Conservation (phyloP, 2,888 invertebrate species). For the Mongoloraphidia duomilia region DNA sequence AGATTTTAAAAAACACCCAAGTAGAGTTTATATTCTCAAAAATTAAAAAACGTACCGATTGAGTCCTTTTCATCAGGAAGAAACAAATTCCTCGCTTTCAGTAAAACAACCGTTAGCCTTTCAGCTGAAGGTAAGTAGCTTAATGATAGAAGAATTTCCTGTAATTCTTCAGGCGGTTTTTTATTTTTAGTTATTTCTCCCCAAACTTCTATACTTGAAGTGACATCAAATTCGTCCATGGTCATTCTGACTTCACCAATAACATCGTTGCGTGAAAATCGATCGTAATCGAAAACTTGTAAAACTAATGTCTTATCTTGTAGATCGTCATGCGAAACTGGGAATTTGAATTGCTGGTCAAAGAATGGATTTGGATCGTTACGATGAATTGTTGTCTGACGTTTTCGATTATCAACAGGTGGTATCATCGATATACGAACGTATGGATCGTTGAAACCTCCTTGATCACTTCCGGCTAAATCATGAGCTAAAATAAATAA, state of each 20-base stretch:
- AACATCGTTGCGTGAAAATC: conserved; percentile 77
- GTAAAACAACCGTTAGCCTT: conserved; percentile 64
- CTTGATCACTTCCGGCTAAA: conserved; percentile 67
- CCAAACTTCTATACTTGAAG: conserved; percentile 70
- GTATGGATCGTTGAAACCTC: conserved; percentile 83
- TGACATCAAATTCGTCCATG: conserved; percentile 64
- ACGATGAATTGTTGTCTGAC: conserved; percentile 72
- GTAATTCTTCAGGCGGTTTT: conserved; percentile 67
- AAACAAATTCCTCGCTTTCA: conserved; percentile 74
- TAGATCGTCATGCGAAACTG: conserved; percentile 76
- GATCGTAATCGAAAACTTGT: conserved; percentile 54
- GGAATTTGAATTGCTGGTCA: conserved; percentile 86
- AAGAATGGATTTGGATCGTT: conserved; percentile 79
- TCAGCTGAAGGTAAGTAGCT: conserved; percentile 83
- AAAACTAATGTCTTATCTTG: conserved; percentile 60
- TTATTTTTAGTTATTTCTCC: conserved; percentile 71
- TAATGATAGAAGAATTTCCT: conserved; percentile 68
- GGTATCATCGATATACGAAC: conserved; percentile 67
- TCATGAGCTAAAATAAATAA: conserved; percentile 49
- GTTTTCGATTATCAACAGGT: conserved; percentile 68
- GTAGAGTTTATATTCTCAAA: neutral
- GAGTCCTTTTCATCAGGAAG: conserved; percentile 52
- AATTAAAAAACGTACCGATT: conserved; percentile 34
- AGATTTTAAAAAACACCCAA: neutral
- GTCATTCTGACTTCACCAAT: conserved; percentile 72